These are phyloP conservation scores for Ceyx cyanopectus DNA, from an alignment of 2,113 vertebrate species.

Conservation along the genomic window DNA sequence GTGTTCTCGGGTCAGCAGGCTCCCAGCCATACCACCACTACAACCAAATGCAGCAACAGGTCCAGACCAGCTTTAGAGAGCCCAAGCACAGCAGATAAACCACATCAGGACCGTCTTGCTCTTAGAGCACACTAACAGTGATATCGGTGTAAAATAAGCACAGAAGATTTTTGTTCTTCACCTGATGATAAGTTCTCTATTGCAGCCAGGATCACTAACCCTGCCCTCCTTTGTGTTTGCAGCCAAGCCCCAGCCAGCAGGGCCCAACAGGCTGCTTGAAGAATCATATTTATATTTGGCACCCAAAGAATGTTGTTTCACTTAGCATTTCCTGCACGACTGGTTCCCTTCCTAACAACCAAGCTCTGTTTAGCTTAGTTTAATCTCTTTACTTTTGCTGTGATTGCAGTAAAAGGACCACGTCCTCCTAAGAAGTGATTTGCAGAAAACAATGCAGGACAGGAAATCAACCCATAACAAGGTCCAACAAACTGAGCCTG, in stretches of 20 bases:
- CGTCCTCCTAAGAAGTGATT: constrained; percentile 16
- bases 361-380: constrained; percentile 39
- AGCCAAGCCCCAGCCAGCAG: background rate
- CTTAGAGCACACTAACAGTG: background rate
- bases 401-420: constrained; percentile 41
- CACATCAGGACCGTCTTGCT: background rate
- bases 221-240: background rate
- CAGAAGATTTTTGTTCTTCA: background rate
- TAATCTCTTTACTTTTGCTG: constrained; percentile 44
- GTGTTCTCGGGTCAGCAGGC: background rate
- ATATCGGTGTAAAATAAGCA: background rate
- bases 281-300: constrained; percentile 12
- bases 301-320: constrained; percentile 32
- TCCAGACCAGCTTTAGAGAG: background rate
- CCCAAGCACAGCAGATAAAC: background rate
- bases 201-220: background rate
- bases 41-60: too few relatives aligned
- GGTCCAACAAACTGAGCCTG: background rate
- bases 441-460: constrained; percentile 32
- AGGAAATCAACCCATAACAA: constrained; percentile 18
- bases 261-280: background rate
- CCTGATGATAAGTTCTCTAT: background rate
- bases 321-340: constrained; percentile 57
- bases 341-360: constrained; percentile 36
- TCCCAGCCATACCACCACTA: background rate